Base-by-base conservation (phyloP, 2,888 invertebrate genomes). In the Morpho achilles region DNA sequence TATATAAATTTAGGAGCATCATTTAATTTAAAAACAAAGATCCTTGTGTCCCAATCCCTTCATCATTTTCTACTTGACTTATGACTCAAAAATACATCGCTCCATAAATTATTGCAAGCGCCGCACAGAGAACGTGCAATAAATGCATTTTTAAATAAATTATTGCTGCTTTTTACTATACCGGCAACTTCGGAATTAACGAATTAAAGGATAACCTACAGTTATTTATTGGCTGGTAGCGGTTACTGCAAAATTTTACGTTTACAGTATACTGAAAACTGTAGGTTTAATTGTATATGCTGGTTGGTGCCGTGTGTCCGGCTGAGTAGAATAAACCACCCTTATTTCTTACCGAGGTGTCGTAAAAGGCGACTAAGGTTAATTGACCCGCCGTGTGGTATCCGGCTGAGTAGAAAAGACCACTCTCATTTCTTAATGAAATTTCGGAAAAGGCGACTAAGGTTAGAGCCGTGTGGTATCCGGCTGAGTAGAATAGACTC, bases 31-130 rank as follows among this genome's bases (percentile, higher is more conserved):
- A 60, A 49, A 53, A 40, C 10, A 40, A 22, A 51, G 44, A 8
- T 46, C 49, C 53, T 56, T 47, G 50, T 56, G 40, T 53, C 32
- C 53, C 59, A 59, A 61, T 61, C 61, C 56, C 67, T 75, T 75
- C 79, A 78, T 80, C 78, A 78, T 74, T 71, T 68, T 70, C n/a
- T 73, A 74, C 71, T 75, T 77, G 76, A 79, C 74, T 78, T 73
- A 70, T 74, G 69, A 69, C 69, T 62, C 43, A 63, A 62, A 68
- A 74, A 80, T 71, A 69, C 76, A 79, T 78, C 68, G 73, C 70
- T 58, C 75, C 56, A 79, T 80, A 79, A 79, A 80, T 79, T 76
- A 66, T 69, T 64, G 71, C 69, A 69, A 69, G 61, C 68, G 70
- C 68, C 71, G 65, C 69, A 64, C 67, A 49, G 42, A 40, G 51